Conservation (phyloP, 2,113 vertebrate species). For the Hippopotamus amphibius region DNA sequence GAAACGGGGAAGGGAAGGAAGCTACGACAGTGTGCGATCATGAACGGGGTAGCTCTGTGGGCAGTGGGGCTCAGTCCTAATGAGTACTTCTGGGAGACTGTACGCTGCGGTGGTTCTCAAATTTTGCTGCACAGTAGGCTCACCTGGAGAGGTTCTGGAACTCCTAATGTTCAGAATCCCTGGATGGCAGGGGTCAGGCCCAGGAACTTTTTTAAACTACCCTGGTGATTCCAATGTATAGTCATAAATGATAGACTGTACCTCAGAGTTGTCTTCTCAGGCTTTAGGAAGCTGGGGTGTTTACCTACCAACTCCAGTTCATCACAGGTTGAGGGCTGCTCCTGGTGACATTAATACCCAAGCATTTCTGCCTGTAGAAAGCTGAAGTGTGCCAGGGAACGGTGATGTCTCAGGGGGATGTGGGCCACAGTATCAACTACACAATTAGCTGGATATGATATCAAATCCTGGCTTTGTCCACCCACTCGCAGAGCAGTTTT, state of each 20-base stretch:
- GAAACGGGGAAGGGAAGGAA: not conserved
- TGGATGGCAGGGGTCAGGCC: not conserved
- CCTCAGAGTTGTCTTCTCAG: not conserved
- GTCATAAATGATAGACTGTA: not conserved
- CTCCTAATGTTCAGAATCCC: not conserved
- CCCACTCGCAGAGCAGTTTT: not conserved
- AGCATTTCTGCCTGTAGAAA: not conserved
- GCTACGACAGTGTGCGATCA: not conserved
- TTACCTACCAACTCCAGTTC: not conserved
- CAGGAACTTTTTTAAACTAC: not conserved
- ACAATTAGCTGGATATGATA: not conserved
- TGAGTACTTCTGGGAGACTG: not conserved
- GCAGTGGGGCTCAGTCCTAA: not conserved
- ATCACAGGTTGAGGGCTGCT: not conserved
- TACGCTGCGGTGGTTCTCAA: not conserved
- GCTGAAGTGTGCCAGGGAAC: not conserved
- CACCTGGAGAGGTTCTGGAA: not conserved
- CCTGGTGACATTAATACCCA: not conserved
- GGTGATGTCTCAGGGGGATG: not conserved
- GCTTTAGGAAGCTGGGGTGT: not conserved
- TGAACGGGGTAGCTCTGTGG: not conserved
- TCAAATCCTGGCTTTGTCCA: not conserved
- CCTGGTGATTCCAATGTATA: not conserved
- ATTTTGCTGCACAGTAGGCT: not conserved
- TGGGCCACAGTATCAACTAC: not conserved